Evolutionary conservation across 2,113 vertebrate genomes (phyloP).

Genomic region (Hippocampus comes): DNA sequence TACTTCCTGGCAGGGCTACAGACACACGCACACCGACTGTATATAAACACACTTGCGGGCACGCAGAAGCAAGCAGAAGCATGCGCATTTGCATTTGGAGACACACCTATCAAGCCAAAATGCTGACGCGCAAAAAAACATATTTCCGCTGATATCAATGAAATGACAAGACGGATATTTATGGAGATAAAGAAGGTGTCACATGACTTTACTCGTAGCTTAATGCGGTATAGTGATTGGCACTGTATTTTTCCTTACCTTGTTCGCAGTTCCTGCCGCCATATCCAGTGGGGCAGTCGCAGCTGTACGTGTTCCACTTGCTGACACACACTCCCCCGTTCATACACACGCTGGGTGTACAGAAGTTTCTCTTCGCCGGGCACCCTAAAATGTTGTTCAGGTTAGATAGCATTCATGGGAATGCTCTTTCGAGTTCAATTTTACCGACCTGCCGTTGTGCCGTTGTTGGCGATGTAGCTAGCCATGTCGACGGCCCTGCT

Average conservation of each 20-base stretch:
- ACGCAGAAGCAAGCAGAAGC: slow-evolving; percentile 2
- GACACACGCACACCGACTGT: neutral
- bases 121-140: neutral
- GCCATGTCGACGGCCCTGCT: slow-evolving; percentile 88
- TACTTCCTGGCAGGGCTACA: slow-evolving; percentile 23
- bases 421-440: neutral
- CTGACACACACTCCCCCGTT: slow-evolving; percentile 86
- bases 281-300: slow-evolving; percentile 78
- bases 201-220: too few relatives aligned
- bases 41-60: slow-evolving; percentile 2
- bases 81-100: neutral
- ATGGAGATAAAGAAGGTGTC: too few relatives aligned
- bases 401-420: neutral
- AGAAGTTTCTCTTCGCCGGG: slow-evolving; percentile 84
- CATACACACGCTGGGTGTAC: slow-evolving; percentile 77
- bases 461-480: slow-evolving; percentile 91
- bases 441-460: slow-evolving; percentile 82
- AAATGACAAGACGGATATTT: too few relatives aligned
- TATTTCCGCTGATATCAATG: too few relatives aligned
- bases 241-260: slow-evolving; percentile 68
- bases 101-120: slow-evolving; percentile 2
- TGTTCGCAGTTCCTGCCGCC: slow-evolving; percentile 96
- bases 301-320: slow-evolving; percentile 88
- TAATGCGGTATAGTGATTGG: too few relatives aligned
- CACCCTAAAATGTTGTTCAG: slow-evolving; percentile 74